Evolutionary conservation across 2,113 vertebrate species (phyloP).

Genomic region (Cyprinodon variegatus): DNA sequence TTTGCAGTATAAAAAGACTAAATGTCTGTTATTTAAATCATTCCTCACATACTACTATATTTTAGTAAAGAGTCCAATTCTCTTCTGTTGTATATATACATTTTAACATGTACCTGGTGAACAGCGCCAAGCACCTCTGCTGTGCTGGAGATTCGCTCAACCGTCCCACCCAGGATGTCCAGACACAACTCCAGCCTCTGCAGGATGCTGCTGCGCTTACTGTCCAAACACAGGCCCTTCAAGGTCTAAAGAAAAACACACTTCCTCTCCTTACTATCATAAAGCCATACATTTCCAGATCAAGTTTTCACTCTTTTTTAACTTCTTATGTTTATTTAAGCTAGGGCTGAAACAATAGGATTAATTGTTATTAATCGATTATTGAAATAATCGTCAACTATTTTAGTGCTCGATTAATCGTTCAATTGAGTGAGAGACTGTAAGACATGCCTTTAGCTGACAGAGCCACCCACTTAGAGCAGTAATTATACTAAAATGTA

Average conservation of each 20-base stretch:
- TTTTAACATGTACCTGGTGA: constrained; percentile 81
- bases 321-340: neutral
- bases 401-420: no score
- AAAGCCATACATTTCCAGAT: neutral
- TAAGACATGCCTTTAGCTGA: no score
- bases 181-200: constrained; percentile 82
- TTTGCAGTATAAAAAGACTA: neutral
- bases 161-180: constrained; percentile 75
- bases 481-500: no score
- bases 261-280: neutral
- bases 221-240: constrained; percentile 73
- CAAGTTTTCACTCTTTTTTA: neutral
- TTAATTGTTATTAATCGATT: no score
- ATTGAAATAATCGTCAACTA: no score
- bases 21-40: neutral
- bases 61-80: neutral
- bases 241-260: constrained; percentile 75
- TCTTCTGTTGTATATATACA: neutral
- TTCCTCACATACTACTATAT: neutral
- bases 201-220: constrained; percentile 70
- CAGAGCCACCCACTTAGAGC: no score
- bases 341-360: no score
- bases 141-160: constrained; percentile 76
- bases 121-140: constrained; percentile 87
- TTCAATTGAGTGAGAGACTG: no score